phyloP scores from a whole-genome alignment of 2,797 vertebrate genomes.

The Synaphobranchus kaupii region DNA sequence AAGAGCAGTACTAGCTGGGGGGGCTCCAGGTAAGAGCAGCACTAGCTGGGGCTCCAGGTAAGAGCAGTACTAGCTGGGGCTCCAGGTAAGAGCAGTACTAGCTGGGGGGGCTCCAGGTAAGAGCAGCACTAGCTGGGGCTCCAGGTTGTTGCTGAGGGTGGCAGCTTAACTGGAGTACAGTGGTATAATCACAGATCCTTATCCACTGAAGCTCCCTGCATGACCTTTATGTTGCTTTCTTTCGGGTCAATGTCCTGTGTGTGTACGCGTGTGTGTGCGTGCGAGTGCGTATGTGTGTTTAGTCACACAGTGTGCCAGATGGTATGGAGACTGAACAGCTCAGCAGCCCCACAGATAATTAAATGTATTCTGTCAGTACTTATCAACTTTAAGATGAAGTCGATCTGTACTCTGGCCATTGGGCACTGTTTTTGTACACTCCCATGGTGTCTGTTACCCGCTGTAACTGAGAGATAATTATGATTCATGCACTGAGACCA shows the following conservation, averaged over 20 bases:
- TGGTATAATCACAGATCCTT: not conserved
- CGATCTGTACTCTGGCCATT: too few relatives aligned
- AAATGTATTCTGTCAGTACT: not conserved
- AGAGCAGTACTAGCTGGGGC: too few relatives aligned
- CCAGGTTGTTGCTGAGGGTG: not conserved
- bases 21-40: too few relatives aligned
- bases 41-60: too few relatives aligned
- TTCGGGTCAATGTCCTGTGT: not conserved
- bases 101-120: too few relatives aligned
- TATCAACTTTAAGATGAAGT: too few relatives aligned
- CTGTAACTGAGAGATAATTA: too few relatives aligned
- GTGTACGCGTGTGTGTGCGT: not conserved
- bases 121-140: too few relatives aligned
- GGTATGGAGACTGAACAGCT: not conserved
- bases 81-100: not conserved
- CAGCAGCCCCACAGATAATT: slow-evolving; percentile 13
- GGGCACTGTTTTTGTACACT: too few relatives aligned
- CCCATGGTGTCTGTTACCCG: too few relatives aligned
- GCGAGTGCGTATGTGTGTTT: not conserved
- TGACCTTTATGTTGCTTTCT: not conserved
- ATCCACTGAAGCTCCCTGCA: not conserved
- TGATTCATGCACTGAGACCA: too few relatives aligned
- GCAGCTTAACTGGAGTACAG: not conserved
- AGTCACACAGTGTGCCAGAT: not conserved
- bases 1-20: too few relatives aligned